Evolutionary conservation across 1,140 invertebrate genomes (phyloP), one percentile per base, ranked within the genome.

Genomic region (Trachymyrmex septentrionalis): DNA sequence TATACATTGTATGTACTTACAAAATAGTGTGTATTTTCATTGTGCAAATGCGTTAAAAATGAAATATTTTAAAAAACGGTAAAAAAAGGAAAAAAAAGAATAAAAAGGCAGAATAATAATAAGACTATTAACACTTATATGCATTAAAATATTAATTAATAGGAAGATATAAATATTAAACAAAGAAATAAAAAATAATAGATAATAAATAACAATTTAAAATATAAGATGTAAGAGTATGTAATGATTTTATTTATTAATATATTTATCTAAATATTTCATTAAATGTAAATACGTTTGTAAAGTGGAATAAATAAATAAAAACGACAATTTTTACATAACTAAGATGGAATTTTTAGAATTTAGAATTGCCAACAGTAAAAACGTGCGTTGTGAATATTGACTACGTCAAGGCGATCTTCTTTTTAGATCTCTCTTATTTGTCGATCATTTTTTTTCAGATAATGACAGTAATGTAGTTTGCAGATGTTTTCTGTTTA

Each of bases 21-120:
- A 73, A 81, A 86, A 88, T 24, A 53, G 16, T 21, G 19, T 44
- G 3, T 24, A 80, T 80, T 48, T 64, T 48, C 9, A 69, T 2
- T 53, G 16, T 6, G 50, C 0, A 21, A 3, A 30, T 48, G 16
- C 5, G 5, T 14, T n/a, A 63, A 21, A 48, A 48, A 78, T 0
- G 0, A 64, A 48, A 73, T 6, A n/a, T 69, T 21, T 44, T 10
- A 14, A 50, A 50, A 50, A 16, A 16, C 14, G 14, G 9, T 2
- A 59, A 72, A 16, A 2, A 16, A 44, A 38, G 12, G 27, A 27
- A 27, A 34, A 30, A 34, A 34, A 34, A 34, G n/a, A n/a, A 0
- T 34, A 34, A 61, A 27, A 66, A 63, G 0, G 38, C 9, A 21
- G 0, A 27, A 63, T 63, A 38, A 75, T 57, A 3, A 48, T 63